Evolutionary conservation across 2,113 vertebrate species (phyloP).

Genomic region (Charina bottae): DNA sequence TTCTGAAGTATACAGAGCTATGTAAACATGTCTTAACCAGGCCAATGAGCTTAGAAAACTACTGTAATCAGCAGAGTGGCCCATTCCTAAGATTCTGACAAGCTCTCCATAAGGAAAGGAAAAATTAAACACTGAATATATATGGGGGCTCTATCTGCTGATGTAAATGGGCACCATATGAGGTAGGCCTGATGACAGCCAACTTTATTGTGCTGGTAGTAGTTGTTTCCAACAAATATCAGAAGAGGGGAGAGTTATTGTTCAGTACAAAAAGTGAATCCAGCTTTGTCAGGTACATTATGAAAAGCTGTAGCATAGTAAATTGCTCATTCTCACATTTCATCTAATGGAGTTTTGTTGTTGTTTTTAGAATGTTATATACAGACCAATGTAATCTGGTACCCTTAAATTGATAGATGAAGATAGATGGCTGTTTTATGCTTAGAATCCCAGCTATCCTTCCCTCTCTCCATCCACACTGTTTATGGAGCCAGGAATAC

Average conservation of each 20-base stretch:
- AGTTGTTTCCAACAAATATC: not conserved
- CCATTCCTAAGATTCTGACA: slow-evolving; percentile 1
- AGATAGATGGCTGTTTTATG: not conserved
- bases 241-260: not conserved
- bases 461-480: slow-evolving; percentile 34
- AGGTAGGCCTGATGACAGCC: slow-evolving; percentile 12
- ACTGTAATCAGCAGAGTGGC: not conserved
- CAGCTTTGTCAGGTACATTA: not conserved
- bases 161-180: not conserved
- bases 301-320: not conserved
- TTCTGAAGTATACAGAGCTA: not conserved
- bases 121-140: not conserved
- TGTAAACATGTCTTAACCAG: not conserved
- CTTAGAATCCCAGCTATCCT: not conserved
- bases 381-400: not conserved
- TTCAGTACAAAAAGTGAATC: slow-evolving; percentile 16
- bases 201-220: slow-evolving; percentile 7
- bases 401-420: not conserved
- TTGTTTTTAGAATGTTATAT: not conserved
- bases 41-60: not conserved
- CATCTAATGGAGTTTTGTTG: slow-evolving; percentile 2
- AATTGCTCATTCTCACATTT: not conserved
- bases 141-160: not conserved
- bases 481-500: slow-evolving; percentile 12
- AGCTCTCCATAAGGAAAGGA: not conserved